phyloP scores from a whole-genome alignment of 1,140 invertebrate genomes.

The Copidosoma floridanum region DNA sequence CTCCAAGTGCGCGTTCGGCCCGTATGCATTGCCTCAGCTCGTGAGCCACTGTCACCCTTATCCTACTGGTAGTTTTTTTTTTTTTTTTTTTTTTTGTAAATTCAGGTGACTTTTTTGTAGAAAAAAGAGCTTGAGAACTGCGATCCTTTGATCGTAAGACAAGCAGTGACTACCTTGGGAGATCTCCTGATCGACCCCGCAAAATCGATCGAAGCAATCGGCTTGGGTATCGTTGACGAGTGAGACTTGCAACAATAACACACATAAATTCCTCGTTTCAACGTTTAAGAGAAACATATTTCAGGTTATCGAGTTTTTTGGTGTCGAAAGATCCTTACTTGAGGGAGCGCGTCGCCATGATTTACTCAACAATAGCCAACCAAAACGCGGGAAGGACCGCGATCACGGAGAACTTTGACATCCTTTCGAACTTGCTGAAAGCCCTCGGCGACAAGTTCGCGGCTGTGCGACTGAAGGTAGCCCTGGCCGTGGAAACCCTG shows the following conservation, averaged over 20 bases:
- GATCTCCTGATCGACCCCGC: constrained; percentile 33
- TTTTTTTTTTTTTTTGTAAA: no score
- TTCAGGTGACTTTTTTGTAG: no score
- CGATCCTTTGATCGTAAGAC: constrained; percentile 20
- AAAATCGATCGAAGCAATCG: constrained; percentile 27
- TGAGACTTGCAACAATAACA: constrained; percentile 1
- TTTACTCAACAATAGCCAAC: constrained; percentile 32
- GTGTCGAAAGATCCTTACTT: constrained; percentile 34
- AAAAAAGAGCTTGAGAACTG: constrained; percentile 26
- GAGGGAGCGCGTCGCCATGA: constrained; percentile 32
- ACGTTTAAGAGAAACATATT: no score
- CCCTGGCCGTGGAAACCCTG: constrained; percentile 30
- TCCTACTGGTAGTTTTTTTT: no score
- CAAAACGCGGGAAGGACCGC: constrained; percentile 31
- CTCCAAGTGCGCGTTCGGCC: constrained; percentile 30
- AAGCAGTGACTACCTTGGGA: constrained; percentile 29
- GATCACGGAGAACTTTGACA: constrained; percentile 30
- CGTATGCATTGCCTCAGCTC: constrained; percentile 33
- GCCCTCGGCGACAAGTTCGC: constrained; percentile 30
- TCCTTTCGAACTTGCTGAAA: constrained; percentile 28
- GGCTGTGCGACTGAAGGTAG: constrained; percentile 31
- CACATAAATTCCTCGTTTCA: not conserved
- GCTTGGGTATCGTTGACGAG: constrained; percentile 31
- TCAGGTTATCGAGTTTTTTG: constrained; percentile 33
- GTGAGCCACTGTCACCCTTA: constrained; percentile 17